Evolutionary conservation across 1,140 invertebrate species (phyloP).

Genomic region (Monomorium pharaonis): DNA sequence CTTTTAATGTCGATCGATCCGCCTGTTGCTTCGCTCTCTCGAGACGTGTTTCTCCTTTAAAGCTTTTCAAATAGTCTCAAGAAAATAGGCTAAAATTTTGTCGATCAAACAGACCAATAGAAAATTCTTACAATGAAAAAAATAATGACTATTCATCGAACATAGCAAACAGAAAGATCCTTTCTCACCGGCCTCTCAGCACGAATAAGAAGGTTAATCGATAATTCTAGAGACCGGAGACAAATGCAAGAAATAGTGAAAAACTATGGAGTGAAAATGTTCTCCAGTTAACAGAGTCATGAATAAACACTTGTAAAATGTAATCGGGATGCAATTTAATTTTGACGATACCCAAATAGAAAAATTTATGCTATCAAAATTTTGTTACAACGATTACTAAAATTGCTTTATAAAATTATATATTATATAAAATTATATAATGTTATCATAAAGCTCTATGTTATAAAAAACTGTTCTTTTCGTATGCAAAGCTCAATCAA

Average conservation of each 20-base stretch:
- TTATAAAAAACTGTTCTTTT: not conserved
- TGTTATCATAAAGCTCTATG: not conserved
- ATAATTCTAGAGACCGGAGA: not conserved
- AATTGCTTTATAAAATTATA: too few relatives aligned
- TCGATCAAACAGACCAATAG: slow-evolving; percentile 17
- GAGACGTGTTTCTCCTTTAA: not conserved
- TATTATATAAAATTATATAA: too few relatives aligned
- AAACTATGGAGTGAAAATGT: not conserved
- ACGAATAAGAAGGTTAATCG: slow-evolving; percentile 43
- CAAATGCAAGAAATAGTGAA: not conserved
- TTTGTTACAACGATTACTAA: not conserved
- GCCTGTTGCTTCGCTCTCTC: slow-evolving; percentile 45
- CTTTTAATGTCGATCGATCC: not conserved
- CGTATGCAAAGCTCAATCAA: not conserved
- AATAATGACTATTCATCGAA: slow-evolving; percentile 69
- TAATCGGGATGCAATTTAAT: not conserved
- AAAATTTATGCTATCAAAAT: not conserved
- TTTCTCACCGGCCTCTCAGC: slow-evolving; percentile 68
- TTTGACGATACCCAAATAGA: not conserved
- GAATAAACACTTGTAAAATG: not conserved
- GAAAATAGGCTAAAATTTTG: slow-evolving; percentile 36
- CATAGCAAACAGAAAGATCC: slow-evolving; percentile 69
- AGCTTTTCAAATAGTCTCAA: not conserved
- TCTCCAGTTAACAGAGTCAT: not conserved
- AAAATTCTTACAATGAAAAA: slow-evolving; percentile 18